phyloP scores from a whole-genome alignment of 2,888 invertebrate genomes.

The Acleris literana region DNA sequence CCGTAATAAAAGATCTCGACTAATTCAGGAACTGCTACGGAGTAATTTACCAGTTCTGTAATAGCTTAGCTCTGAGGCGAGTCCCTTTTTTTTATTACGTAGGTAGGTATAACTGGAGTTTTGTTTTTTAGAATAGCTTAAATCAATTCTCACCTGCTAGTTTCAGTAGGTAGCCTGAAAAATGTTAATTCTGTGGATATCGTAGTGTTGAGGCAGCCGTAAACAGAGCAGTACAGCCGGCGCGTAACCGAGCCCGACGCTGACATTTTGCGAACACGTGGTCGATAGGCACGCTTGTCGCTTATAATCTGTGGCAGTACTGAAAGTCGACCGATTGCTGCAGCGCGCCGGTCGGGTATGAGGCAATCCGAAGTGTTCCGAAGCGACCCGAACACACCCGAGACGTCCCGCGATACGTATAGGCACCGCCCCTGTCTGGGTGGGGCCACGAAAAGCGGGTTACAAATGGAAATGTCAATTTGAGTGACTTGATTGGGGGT shows the following conservation, averaged over 20 bases:
- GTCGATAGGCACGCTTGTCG: background rate
- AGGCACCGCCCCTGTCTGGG: too few species aligned
- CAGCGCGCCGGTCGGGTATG: background rate
- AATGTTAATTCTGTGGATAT: background rate
- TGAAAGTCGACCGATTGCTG: background rate
- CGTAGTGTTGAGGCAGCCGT: constrained; percentile 1
- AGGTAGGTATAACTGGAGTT: background rate
- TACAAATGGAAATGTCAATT: too few species aligned
- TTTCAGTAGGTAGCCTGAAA: background rate
- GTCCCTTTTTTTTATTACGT: too few species aligned
- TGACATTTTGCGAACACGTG: background rate
- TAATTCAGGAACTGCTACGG: too few species aligned
- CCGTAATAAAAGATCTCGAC: too few species aligned
- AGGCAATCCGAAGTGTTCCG: background rate
- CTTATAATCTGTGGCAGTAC: background rate
- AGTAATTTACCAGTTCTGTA: too few species aligned
- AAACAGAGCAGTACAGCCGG: background rate
- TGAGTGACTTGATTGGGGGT: too few species aligned
- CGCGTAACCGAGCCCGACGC: background rate
- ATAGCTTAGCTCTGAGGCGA: too few species aligned
- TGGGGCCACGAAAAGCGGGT: too few species aligned
- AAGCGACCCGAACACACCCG: constrained; percentile 1
- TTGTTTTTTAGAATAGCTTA: background rate
- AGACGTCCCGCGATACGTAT: too few species aligned
- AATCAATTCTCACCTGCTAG: background rate